These are phyloP conservation scores for Drosophila ustulata DNA, from an alignment of 2,888 invertebrate species.

Conservation along the genomic window DNA sequence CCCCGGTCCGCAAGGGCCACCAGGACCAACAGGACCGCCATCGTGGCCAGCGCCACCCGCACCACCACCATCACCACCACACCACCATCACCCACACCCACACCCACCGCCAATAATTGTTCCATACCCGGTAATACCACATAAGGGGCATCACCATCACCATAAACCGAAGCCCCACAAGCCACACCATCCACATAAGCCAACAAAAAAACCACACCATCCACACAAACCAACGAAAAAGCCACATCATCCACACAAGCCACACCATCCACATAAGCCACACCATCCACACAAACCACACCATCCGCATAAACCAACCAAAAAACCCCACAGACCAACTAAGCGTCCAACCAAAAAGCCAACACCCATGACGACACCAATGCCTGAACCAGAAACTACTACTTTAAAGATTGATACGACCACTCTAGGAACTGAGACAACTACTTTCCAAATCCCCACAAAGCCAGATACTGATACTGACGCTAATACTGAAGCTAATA, in stretches of 20 bases:
- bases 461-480: too few species aligned
- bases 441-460: background rate
- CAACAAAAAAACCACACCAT: constrained; percentile 12
- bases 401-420: background rate
- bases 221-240: constrained; percentile 6
- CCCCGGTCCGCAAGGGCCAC: constrained; percentile 26
- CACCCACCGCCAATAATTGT: constrained; percentile 26
- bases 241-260: constrained; percentile 6
- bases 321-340: constrained; percentile 5
- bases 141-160: constrained; percentile 4
- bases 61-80: constrained; percentile 13
- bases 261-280: constrained; percentile 12
- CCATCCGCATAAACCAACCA: constrained; percentile 16
- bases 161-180: constrained; percentile 3
- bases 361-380: background rate
- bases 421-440: background rate
- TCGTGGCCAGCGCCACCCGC: constrained; percentile 1
- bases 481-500: background rate
- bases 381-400: background rate
- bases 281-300: constrained; percentile 19
- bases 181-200: constrained; percentile 11
- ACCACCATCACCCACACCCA: constrained; percentile 23
- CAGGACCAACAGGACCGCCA: constrained; percentile 23
- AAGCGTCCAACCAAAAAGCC: background rate
- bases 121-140: constrained; percentile 12